Conservation (phyloP, 2,888 invertebrate genomes). For the Choristoneura rosaceana region DNA sequence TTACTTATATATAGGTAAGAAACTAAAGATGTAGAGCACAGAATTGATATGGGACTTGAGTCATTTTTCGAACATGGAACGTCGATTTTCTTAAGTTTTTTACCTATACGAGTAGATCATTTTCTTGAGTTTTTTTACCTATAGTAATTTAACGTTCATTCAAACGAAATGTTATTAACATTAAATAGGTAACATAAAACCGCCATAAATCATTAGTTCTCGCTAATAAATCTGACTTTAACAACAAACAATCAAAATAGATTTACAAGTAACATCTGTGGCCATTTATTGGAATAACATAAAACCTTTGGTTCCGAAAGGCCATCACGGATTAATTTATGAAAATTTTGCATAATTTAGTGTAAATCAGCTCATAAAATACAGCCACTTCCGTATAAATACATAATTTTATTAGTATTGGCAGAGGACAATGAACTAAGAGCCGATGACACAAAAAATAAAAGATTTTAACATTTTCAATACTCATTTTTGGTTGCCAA, state of each 20-base stretch:
- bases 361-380: slow-evolving; percentile 5
- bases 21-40: too few relatives aligned
- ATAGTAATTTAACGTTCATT: neutral
- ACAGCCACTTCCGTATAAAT: slow-evolving; percentile 18
- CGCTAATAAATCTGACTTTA: slow-evolving; percentile 1
- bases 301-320: slow-evolving; percentile 8
- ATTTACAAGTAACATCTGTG: slow-evolving; percentile 7
- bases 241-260: neutral
- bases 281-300: slow-evolving; percentile 13
- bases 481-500: too few relatives aligned
- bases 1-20: too few relatives aligned
- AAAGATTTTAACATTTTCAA: neutral
- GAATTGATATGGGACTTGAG: too few relatives aligned
- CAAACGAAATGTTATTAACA: neutral
- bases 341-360: slow-evolving; percentile 11
- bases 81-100: too few relatives aligned
- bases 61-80: too few relatives aligned
- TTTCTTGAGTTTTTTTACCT: too few relatives aligned
- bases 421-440: neutral
- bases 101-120: too few relatives aligned
- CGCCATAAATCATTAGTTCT: neutral
- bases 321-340: neutral
- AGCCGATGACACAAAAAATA: neutral
- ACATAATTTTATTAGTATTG: neutral
- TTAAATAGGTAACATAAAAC: neutral